phyloP scores from a whole-genome alignment of 2,888 invertebrate genomes.

The Oxyteleia sp. region DNA sequence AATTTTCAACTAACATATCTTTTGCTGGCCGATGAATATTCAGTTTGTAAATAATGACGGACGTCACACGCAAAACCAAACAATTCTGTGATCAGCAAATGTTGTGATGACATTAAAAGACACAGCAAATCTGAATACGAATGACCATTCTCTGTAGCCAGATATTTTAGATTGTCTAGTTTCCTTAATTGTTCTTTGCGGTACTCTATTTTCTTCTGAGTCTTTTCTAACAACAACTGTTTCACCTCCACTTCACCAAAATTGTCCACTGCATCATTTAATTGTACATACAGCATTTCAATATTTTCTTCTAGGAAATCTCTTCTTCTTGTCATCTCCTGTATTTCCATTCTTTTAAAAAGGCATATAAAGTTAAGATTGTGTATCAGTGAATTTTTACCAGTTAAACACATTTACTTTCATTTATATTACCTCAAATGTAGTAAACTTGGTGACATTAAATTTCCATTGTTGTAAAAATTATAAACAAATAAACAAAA shows the following conservation, averaged over 20 bases:
- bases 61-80: conserved; percentile 82
- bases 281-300: conserved; percentile 77
- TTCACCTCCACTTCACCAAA: conserved; percentile 79
- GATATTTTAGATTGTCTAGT: conserved; percentile 78
- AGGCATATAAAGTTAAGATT: no score
- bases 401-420: no score
- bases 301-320: conserved; percentile 82
- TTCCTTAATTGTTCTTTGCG: conserved; percentile 78
- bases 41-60: conserved; percentile 82
- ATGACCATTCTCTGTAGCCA: conserved; percentile 83
- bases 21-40: conserved; percentile 80
- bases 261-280: conserved; percentile 77
- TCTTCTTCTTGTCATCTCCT: conserved; percentile 78
- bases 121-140: conserved; percentile 82
- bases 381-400: no score
- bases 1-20: conserved; percentile 82
- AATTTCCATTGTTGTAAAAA: no score
- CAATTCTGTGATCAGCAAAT: conserved; percentile 79
- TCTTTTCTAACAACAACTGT: conserved; percentile 81
- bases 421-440: no score
- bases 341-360: conserved; percentile 82
- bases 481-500: no score
- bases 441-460: no score
- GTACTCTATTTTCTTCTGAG: conserved; percentile 77
- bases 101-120: conserved; percentile 83